Evolutionary conservation across 2,888 invertebrate species (phyloP).

Genomic region (Byasa hedistus): DNA sequence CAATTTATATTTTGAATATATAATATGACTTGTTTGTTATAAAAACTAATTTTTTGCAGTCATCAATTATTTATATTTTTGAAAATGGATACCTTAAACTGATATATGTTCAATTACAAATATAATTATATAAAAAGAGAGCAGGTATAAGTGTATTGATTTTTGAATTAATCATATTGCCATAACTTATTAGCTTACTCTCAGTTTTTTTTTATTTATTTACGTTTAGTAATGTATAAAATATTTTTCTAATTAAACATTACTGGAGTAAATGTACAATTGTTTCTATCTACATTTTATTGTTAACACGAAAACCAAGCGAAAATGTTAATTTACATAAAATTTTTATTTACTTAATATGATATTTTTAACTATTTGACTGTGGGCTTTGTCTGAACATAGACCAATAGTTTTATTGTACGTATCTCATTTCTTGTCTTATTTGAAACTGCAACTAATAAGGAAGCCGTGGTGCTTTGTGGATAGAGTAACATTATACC

Average conservation of each 20-base stretch:
- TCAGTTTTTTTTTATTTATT: too few species aligned
- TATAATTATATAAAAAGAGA: neutral
- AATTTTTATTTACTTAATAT: too few species aligned
- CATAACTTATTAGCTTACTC: neutral
- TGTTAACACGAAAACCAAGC: too few species aligned
- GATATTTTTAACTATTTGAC: neutral
- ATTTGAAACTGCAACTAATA: slow-evolving; percentile 16
- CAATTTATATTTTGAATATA: too few species aligned
- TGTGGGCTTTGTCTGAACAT: neutral
- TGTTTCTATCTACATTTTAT: too few species aligned
- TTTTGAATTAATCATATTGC: neutral
- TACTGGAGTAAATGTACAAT: too few species aligned
- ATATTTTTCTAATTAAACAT: too few species aligned
- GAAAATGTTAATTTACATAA: too few species aligned
- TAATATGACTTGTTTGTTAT: too few species aligned
- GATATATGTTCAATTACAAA: neutral
- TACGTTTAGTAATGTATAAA: too few species aligned
- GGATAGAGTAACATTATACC: slow-evolving; percentile 18
- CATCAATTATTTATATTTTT: neutral
- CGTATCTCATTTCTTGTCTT: neutral
- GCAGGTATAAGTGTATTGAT: neutral
- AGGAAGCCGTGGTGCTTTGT: slow-evolving; percentile 32
- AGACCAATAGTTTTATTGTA: neutral
- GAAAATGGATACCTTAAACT: neutral
- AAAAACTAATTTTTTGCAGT: too few species aligned